phyloP scores from a whole-genome alignment of 2,113 vertebrate genomes.

The Plecturocebus donacophilus region DNA sequence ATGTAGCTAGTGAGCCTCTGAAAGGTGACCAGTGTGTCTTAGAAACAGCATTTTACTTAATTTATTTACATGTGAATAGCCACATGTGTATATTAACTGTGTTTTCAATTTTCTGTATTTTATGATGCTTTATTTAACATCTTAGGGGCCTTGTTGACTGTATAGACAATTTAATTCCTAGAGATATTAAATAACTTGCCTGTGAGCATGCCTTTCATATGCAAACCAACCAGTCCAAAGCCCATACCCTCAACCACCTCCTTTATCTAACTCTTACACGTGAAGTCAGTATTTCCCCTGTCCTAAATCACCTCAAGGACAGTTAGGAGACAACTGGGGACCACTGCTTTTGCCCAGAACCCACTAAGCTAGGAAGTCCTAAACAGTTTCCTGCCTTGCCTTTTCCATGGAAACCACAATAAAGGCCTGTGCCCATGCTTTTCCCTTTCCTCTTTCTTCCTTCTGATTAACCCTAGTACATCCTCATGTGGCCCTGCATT shows the following conservation, averaged over 20 bases:
- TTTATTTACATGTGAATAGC: not conserved
- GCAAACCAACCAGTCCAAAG: not conserved
- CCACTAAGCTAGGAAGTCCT: not conserved
- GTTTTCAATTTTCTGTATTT: conserved; percentile 5
- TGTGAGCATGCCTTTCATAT: not conserved
- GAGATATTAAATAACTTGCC: not conserved
- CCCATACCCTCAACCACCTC: not conserved
- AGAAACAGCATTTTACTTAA: not conserved
- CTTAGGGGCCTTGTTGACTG: not conserved
- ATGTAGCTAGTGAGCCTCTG: not conserved
- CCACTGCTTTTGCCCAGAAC: not conserved
- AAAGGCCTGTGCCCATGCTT: not conserved
- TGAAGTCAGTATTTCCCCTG: not conserved
- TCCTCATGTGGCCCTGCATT: not conserved
- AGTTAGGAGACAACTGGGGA: not conserved
- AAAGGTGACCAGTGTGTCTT: conserved; percentile 5
- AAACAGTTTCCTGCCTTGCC: not conserved
- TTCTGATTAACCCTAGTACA: not conserved
- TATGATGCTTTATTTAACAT: not conserved
- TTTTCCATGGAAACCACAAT: not conserved
- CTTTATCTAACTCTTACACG: not conserved
- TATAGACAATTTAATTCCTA: conserved; percentile 19
- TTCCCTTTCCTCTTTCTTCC: not conserved
- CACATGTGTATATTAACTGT: not conserved
- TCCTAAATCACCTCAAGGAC: not conserved